Base-by-base conservation (phyloP, 2,113 vertebrate species). In the Amblyopsis rosae region DNA sequence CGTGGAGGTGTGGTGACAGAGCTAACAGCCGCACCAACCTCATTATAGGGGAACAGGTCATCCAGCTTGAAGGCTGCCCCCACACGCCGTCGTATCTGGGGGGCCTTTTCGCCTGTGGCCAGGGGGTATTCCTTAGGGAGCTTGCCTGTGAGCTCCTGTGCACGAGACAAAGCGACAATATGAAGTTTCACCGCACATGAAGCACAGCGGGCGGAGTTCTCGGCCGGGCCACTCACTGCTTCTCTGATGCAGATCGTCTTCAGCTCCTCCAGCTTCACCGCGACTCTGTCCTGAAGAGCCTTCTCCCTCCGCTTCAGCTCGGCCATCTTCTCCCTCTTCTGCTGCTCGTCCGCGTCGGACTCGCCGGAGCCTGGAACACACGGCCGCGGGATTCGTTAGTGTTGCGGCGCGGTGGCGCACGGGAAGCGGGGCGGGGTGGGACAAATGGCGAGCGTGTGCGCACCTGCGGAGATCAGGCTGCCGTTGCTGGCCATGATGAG, bases 401-500 rank as follows among this genome's bases (percentile, higher is more conserved):
- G 45, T 70, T 9, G 57, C 9, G 59, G 11, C 50, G 62, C 26
- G 19, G 59, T 85, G 53, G 72, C 67, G 80, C 68, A 26, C 26
- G 26, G 26, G 26, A 2, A 2, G 26, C 26, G 26, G 26, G 2
- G 26, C 26, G 26, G 26, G 2, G 26, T 26, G 26, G 26, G 26
- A 26, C 26, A 26, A 26, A 26, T 26, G 26, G 26, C 2, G 26
- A 26, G 26, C 26, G 26, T 60, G 15, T 54, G 48, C 55, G 47
- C 91, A 99, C 98, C 96, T 90, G 96, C 94, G 49, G 98, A 99
- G 72, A 96, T 95, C 78, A 99, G 92, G 80, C 97, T 99, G 70
- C 96, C 96, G 0, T 94, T 99, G 91, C 98, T 99, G 51, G 96
- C 95, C 95, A 95, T 98, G 80, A 98, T 99, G 12, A 98, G 90